Conservation (phyloP, 2,888 invertebrate species). For the Meandrusa payeni region DNA sequence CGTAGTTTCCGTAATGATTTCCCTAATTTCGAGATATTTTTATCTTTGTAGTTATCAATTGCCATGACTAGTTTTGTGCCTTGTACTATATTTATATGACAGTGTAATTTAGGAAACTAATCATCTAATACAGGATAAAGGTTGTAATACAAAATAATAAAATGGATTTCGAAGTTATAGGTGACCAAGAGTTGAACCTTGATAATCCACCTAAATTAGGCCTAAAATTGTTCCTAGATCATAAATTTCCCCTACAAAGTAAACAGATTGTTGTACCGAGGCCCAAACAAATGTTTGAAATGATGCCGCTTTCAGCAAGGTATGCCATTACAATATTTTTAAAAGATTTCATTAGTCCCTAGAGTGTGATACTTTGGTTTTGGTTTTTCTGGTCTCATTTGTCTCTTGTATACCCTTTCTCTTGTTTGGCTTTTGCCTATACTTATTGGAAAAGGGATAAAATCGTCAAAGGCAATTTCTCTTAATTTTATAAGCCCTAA, state of each 20-base stretch:
- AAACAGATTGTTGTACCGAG: conserved; percentile 84
- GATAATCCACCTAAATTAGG: conserved; percentile 83
- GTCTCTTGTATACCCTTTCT: too few species aligned
- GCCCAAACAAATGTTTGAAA: conserved; percentile 84
- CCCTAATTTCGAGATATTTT: conserved; percentile 18
- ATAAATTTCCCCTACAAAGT: conserved; percentile 87
- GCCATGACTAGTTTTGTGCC: conserved; percentile 12
- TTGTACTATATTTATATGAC: neutral
- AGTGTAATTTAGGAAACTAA: conserved; percentile 7
- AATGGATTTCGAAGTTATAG: conserved; percentile 34
- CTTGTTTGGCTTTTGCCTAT: too few species aligned
- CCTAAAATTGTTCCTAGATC: conserved; percentile 86
- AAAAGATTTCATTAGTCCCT: too few species aligned
- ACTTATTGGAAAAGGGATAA: too few species aligned
- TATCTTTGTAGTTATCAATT: conserved; percentile 12
- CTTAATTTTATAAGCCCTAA: too few species aligned
- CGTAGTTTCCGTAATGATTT: too few species aligned
- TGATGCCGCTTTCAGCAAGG: conserved; percentile 88
- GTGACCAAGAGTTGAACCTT: conserved; percentile 34
- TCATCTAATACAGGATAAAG: conserved; percentile 6
- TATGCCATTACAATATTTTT: conserved; percentile 46
- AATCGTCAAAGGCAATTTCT: too few species aligned
- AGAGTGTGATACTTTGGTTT: too few species aligned
- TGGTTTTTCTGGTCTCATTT: too few species aligned
- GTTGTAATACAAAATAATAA: conserved; percentile 19